These are phyloP conservation scores for Gadus chalcogrammus DNA, from an alignment of 2,113 vertebrate species.

Conservation along the genomic window DNA sequence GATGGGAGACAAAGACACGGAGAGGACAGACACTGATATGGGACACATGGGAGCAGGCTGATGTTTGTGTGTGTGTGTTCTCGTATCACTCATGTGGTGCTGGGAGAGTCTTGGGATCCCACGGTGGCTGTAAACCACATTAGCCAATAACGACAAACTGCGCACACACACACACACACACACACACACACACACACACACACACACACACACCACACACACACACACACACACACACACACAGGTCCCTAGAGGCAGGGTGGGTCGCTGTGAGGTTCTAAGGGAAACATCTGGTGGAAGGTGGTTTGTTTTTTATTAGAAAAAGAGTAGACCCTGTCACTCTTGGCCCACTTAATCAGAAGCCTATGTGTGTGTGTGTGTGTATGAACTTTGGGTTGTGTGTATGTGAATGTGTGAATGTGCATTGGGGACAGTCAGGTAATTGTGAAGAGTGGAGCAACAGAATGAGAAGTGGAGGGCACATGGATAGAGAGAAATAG, in stretches of 20 bases:
- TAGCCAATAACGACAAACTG: background rate
- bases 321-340: background rate
- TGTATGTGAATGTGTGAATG: too few species aligned
- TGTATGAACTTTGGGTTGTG: background rate
- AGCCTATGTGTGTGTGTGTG: background rate
- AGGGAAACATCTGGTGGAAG: too few species aligned
- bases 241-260: too few species aligned
- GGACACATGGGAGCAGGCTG: slow-evolving; percentile 23
- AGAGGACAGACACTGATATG: slow-evolving; percentile 19
- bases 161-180: slow-evolving; percentile 3
- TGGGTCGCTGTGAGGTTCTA: too few species aligned
- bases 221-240: too few species aligned
- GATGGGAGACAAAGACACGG: slow-evolving; percentile 20
- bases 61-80: background rate
- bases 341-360: slow-evolving; percentile 24
- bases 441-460: slow-evolving; percentile 28
- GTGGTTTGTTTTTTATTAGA: background rate
- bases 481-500: slow-evolving; percentile 33
- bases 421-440: background rate
- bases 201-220: too few species aligned
- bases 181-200: background rate
- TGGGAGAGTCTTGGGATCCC: background rate
- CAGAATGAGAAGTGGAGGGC: slow-evolving; percentile 36
- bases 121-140: background rate
- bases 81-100: too few species aligned